Evolutionary conservation across 2,888 invertebrate species (phyloP), one percentile per base, ranked within the genome.

Genomic region (Trachelus troglodyta): DNA sequence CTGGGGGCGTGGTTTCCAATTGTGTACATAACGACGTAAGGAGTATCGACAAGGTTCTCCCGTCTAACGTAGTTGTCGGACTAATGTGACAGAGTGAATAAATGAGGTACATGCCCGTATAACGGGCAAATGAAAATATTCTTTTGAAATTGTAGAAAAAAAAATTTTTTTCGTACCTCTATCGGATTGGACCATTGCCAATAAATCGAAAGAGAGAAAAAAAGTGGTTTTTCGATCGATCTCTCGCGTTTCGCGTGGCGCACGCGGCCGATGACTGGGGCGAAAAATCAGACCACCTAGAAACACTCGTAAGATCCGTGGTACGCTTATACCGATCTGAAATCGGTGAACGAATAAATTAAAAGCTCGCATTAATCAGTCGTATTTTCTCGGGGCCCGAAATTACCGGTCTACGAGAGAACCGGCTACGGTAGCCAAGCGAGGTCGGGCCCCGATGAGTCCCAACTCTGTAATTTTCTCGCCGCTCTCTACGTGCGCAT

Each of bases 391-490:
- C 82, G 85, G 82, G 83, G 81, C 85, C 82, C 82, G 81, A 88
- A 88, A 88, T 88, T 86, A 83, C 86, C 82, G 87, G 87, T 86
- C 81, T 81, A 77, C 83, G 76, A 80, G 83, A 76, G 40, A 79
- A 76, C 81, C 82, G 83, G 79, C 76, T 81, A 56, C 84, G 86
- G 87, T 87, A 89, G 87, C 87, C 40, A 56, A 56, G 79, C 82
- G 75, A 79, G 79, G 40, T 56, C 40, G 40, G 40, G 71, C 71
- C 34, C 23, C 71, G 12, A 15, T 71, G 34, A 69, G 78, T 15
- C 75, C 79, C 74, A 75, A 79, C 84, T 88, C 89, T 90, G 89
- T 90, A 90, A 90, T 90, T 85, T 90, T 82, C 89, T 87, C 83
- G 85, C 90, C 90, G 90, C 87, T 82, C 86, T 79, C 31, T 71